These are phyloP conservation scores for Darevskia nairensis DNA, from an alignment of 2,797 vertebrate species.

Conservation along the genomic window DNA sequence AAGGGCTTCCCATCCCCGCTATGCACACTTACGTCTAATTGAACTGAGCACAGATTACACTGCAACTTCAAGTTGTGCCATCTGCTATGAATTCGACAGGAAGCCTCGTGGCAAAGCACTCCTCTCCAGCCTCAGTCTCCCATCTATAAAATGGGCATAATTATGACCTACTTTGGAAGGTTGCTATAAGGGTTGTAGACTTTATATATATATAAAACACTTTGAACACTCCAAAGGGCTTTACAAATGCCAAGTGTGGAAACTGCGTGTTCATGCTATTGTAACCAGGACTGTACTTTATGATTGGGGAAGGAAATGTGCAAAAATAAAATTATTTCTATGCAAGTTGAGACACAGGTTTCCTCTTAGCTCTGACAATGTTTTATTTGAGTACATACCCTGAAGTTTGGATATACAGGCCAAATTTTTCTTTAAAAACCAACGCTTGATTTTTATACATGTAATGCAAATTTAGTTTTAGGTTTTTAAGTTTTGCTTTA, in stretches of 20 bases:
- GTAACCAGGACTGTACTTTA: background rate
- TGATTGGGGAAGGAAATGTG: conserved; percentile 7
- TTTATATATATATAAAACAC: background rate
- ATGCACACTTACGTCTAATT: too few species aligned
- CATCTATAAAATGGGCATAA: background rate
- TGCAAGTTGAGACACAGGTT: conserved; percentile 68
- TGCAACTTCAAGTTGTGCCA: background rate
- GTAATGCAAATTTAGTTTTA: conserved; percentile 42
- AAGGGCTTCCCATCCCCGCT: too few species aligned
- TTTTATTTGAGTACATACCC: conserved; percentile 69
- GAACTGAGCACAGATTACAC: too few species aligned
- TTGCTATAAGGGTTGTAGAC: background rate
- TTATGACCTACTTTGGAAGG: background rate
- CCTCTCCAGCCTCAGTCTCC: background rate
- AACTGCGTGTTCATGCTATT: background rate
- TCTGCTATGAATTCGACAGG: background rate
- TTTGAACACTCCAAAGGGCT: conserved; percentile 1
- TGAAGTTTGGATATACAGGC: conserved; percentile 52
- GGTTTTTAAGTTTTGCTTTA: conserved; percentile 15
- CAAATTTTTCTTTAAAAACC: conserved; percentile 54
- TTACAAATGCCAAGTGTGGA: conserved; percentile 1
- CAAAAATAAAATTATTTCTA: conserved; percentile 27
- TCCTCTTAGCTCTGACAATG: conserved; percentile 62
- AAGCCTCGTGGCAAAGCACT: background rate
- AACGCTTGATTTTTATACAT: conserved; percentile 58